Evolutionary conservation across 2,888 invertebrate genomes (phyloP), one percentile per base, ranked within the genome.

Genomic region (Dasysyrphus tricinctus): DNA sequence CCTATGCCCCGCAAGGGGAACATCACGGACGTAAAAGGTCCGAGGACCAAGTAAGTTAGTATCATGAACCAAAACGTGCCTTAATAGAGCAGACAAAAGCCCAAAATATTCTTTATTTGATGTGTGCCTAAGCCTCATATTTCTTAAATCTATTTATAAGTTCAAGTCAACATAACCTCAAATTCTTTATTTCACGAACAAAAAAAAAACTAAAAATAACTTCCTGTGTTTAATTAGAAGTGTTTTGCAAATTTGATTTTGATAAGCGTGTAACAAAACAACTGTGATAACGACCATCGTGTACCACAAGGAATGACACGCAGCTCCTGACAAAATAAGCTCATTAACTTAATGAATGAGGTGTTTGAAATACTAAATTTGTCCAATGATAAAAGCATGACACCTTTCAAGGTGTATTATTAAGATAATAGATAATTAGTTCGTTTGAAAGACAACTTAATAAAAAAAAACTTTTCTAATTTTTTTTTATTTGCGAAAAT

Each of bases 291-390:
- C 11, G 8, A 12, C 12, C 12, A 12, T 39, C 1, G 29, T 24
- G 12, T 29, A 65, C 16, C 16, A n/a, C n/a, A 16, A 47, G 3
- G 8, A 47, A 47, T 4, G 16, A 47, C 67, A 67, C 67, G 67
- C 67, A 67, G 37, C 32, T 34, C 49, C 49, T 67, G 67, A 49
- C 67, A 67, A 67, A 67, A 49, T 49, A 4, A 37, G 3, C 9
- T 49, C 67, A 34, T 49, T 34, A 49, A 67, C 49, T 8, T 49
- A 34, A 67, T 34, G 19, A 49, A 67, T 34, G 47, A 67, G 19
- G 49, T 49, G 67, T 19, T 67, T 49, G 1, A 49, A 49, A 16
- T 19, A 67, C 49, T 29, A 19, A 37, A 34, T 47, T 32, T 65
- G 6, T 49, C 32, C 47, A 34, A 3, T n/a, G 29, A 65, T 47